phyloP scores from a whole-genome alignment of 2,888 invertebrate species.

The Malacosoma neustria region DNA sequence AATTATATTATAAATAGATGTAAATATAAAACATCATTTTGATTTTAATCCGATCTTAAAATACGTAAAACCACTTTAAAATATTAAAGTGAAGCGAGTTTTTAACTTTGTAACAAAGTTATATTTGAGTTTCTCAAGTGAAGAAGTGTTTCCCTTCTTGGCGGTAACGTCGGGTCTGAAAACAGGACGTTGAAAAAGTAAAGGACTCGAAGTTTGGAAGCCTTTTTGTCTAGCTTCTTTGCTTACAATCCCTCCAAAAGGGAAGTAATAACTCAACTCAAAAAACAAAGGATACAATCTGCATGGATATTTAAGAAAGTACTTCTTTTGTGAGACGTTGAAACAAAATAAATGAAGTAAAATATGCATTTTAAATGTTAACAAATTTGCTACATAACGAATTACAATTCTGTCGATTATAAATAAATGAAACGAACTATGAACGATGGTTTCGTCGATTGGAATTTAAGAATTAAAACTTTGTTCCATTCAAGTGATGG shows the following conservation, averaged over 20 bases:
- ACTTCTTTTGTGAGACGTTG: too few species aligned
- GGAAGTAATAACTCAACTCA: conserved; percentile 1
- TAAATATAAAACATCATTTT: too few species aligned
- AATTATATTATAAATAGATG: too few species aligned
- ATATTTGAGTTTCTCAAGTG: conserved; percentile 23
- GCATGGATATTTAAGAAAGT: neutral
- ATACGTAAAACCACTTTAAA: neutral
- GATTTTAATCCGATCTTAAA: too few species aligned
- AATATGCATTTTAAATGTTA: too few species aligned
- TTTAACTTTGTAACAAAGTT: neutral
- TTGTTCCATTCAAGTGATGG: too few species aligned
- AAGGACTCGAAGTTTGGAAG: conserved; percentile 20
- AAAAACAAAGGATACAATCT: neutral
- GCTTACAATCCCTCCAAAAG: conserved; percentile 6
- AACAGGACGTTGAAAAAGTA: conserved; percentile 28
- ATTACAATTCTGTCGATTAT: too few species aligned
- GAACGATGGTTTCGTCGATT: too few species aligned
- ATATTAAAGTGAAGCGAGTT: neutral
- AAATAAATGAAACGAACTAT: too few species aligned
- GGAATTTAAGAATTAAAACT: too few species aligned
- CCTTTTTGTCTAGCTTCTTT: conserved; percentile 18
- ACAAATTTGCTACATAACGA: too few species aligned
- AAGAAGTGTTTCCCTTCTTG: conserved; percentile 28
- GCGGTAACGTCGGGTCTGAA: conserved; percentile 19
- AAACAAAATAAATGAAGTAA: too few species aligned